These are phyloP conservation scores for Chascanopsetta lugubris DNA, from an alignment of 2,113 vertebrate genomes.

Conservation along the genomic window DNA sequence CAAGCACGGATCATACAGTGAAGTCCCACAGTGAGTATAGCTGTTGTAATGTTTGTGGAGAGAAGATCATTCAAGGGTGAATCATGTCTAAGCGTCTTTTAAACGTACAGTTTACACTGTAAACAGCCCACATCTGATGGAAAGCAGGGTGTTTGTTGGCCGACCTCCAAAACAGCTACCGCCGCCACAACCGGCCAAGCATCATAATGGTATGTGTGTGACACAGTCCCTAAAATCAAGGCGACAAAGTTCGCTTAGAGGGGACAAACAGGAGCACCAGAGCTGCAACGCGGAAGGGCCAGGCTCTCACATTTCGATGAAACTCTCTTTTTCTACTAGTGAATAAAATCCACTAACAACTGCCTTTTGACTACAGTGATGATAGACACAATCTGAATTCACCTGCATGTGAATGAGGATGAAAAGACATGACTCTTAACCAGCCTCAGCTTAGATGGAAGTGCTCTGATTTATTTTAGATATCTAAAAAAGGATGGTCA, in stretches of 20 bases:
- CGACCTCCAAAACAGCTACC: no score
- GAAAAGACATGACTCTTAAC: no score
- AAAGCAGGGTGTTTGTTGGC: not conserved
- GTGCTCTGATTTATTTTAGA: no score
- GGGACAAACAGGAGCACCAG: not conserved
- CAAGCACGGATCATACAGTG: not conserved
- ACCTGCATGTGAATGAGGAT: no score
- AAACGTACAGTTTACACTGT: not conserved
- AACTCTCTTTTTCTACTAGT: no score
- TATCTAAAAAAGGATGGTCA: no score
- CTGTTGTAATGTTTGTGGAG: no score
- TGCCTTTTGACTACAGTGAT: no score
- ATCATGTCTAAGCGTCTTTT: not conserved
- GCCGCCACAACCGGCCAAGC: not conserved
- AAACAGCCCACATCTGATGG: not conserved
- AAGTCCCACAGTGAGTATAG: no score
- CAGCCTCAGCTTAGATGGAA: no score
- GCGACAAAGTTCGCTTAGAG: not conserved
- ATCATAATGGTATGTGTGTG: not conserved
- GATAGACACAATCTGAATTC: no score
- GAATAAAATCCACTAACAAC: no score
- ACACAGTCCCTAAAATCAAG: not conserved
- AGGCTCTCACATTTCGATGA: not conserved
- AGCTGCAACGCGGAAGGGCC: not conserved
- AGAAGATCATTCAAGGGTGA: not conserved